Conservation (phyloP, 2,797 vertebrate genomes). For the Malurus leucopterus region DNA sequence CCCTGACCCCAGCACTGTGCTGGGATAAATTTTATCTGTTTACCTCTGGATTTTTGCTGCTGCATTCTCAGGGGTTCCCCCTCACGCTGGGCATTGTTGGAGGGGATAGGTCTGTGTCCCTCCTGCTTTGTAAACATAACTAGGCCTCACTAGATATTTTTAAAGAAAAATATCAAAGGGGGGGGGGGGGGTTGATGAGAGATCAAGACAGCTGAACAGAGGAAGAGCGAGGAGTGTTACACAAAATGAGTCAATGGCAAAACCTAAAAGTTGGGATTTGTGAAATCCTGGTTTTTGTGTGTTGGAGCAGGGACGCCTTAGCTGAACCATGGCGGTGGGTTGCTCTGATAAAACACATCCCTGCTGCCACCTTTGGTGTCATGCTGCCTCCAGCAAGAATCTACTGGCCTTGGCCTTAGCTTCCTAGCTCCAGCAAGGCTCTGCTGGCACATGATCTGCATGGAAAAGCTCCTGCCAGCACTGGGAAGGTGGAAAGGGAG, state of each 20-base stretch:
- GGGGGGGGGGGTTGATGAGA: not conserved
- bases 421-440: rapidly evolving
- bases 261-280: not conserved
- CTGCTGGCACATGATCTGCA: not conserved
- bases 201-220: not conserved
- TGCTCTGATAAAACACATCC: rapidly evolving
- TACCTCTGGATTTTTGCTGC: not conserved
- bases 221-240: not conserved
- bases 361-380: rapidly evolving
- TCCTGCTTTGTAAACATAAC: not conserved
- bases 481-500: not conserved
- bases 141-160: not conserved
- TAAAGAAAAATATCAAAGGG: not conserved
- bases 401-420: rapidly evolving
- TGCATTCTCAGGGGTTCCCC: not conserved
- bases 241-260: not conserved
- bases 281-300: not conserved
- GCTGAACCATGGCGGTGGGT: not conserved
- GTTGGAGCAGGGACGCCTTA: not conserved
- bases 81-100: rapidly evolving
- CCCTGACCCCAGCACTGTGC: not conserved
- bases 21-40: not conserved
- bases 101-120: not conserved
- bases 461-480: not conserved
- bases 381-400: rapidly evolving